Base-by-base conservation (phyloP, 2,113 vertebrate species). In the Rhegmatorhina hoffmannsi region DNA sequence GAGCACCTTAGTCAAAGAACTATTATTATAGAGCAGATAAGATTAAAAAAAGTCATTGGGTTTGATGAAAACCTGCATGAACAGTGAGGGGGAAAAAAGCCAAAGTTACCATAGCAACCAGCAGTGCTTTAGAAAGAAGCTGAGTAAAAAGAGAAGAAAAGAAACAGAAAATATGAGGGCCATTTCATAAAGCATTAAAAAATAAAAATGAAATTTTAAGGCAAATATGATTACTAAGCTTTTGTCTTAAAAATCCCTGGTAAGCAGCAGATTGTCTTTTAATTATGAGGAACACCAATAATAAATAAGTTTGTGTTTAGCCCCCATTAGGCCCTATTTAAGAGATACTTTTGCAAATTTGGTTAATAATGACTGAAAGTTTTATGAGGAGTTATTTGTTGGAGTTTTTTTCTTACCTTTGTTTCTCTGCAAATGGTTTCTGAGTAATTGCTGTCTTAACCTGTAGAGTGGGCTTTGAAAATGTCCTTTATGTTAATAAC, bases 31-130 rank as follows among this genome's bases (percentile, higher is more conserved):
- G 82, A 95, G 78, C 55, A 97, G 95, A 95, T 97, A 95, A 95
- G 90, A 96, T 96, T 92, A 84, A 92, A 95, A 96, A 96, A 95
- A 97, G 88, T 95, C 95, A 88, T 94, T 91, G 58, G 79, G 17
- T 97, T 97, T 97, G 94, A 97, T 97, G 95, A 96, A 97, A 97
- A 97, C 95, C 95, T 95, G 86, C 74, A 78, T 94, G 96, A 97
- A 75, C 84, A 89, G 90, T 87, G 90, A 90, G 62, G 85, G 76
- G 55, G 8, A 40, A 56, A 36, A 66, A 91, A 96, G 95, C 84
- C 81, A 70, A 84, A 87, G 97, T 97, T 95, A 80, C 97, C 94
- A 97, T 97, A 93, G 97, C 89, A 97, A 97, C 97, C 81, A 91
- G 53, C 79, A 78, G 81, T 86, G 93, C 95, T 93, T 96, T 83